Percentiles rank a stretch among this genome's conserved stretches.
Conservation (phyloP, 2,113 vertebrate genomes). For the Bos taurus region ARS-UCD2.0 NC_037340.1:1588501-1589000, state of each 20-base stretch:
- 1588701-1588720: not conserved
- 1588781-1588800: not conserved
- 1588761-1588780: constrained; percentile 1
- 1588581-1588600: not conserved
- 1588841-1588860: not conserved
- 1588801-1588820: not conserved
- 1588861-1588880: not conserved
- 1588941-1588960: not conserved
- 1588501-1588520: not conserved
- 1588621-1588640: not conserved
- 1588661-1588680: not conserved
- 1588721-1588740: not conserved
- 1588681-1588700: not conserved
- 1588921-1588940: not conserved
- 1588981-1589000: not conserved
- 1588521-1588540: not conserved
- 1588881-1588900: not conserved
- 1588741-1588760: not conserved
- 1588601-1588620: not conserved
- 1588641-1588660: not conserved
- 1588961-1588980: not conserved
- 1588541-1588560: not conserved
- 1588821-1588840: not conserved
- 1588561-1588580: not conserved
- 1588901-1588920: not conserved